phyloP scores from a whole-genome alignment of 2,888 invertebrate species.

The Spicauda simplicius region DNA sequence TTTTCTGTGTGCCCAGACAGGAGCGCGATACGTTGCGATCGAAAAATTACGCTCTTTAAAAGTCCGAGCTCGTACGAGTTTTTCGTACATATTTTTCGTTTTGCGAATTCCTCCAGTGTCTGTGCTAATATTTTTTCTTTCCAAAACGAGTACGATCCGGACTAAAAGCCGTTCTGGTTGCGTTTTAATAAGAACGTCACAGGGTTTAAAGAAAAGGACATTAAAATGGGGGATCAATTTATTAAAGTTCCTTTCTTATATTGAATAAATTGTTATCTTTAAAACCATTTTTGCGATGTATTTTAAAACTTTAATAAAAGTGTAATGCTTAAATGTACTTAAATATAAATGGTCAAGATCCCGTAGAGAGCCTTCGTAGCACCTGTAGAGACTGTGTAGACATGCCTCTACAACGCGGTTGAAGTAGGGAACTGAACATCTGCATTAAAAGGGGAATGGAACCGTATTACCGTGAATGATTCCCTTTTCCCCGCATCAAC shows the following conservation, averaged over 20 bases:
- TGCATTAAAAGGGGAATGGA: slow-evolving; percentile 22
- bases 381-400: slow-evolving; percentile 27
- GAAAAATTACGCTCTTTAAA: slow-evolving; percentile 37
- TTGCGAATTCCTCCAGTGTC: slow-evolving; percentile 36
- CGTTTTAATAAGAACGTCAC: slow-evolving; percentile 35
- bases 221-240: slow-evolving; percentile 17
- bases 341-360: not conserved
- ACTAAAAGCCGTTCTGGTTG: slow-evolving; percentile 32
- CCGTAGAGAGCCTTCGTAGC: slow-evolving; percentile 25
- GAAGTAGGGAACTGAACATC: slow-evolving; percentile 12
- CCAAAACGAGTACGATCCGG: slow-evolving; percentile 24
- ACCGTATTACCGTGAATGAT: slow-evolving; percentile 20
- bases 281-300: not conserved
- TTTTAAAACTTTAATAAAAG: not conserved
- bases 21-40: slow-evolving; percentile 35
- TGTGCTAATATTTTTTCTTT: slow-evolving; percentile 37
- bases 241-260: slow-evolving; percentile 7
- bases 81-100: slow-evolving; percentile 36
- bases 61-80: slow-evolving; percentile 31
- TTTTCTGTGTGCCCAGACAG: slow-evolving; percentile 31
- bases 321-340: not conserved
- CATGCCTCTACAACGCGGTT: slow-evolving; percentile 4
- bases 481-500: slow-evolving; percentile 17
- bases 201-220: slow-evolving; percentile 5
- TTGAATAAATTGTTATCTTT: not conserved